A percentile compares a stretch with the other conserved stretches of the same genome.
Evolutionary conservation across 2,888 invertebrate genomes (phyloP).

Genomic region (Trisateles emortualis): DNA sequence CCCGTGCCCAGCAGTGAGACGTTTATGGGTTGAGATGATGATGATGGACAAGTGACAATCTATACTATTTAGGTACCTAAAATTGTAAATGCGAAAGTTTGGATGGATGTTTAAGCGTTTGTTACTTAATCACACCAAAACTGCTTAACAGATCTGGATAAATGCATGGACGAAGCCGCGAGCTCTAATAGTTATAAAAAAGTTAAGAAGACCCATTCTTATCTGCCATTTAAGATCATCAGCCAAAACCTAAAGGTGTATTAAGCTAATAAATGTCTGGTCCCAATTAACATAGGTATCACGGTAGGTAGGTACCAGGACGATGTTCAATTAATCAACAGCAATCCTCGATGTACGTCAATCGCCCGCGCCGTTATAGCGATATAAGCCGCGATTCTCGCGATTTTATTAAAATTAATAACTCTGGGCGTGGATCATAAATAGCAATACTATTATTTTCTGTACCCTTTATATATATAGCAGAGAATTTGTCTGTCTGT

Average conservation of each 20-base stretch:
- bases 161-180: no score
- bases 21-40: no score
- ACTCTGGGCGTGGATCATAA: constrained; percentile 35
- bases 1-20: no score
- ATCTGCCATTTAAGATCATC: no score
- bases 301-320: constrained; percentile 19
- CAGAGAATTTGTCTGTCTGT: background rate
- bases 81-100: no score
- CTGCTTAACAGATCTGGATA: no score
- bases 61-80: no score
- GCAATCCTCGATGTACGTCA: constrained; percentile 7
- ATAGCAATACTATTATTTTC: constrained; percentile 19
- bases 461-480: background rate
- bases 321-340: constrained; percentile 34
- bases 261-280: background rate
- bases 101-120: no score
- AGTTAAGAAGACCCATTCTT: no score
- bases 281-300: constrained; percentile 26
- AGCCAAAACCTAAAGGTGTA: background rate
- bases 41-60: no score
- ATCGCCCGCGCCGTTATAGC: constrained; percentile 12
- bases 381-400: constrained; percentile 18
- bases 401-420: constrained; percentile 58
- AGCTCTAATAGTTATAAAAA: no score
- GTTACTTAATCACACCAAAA: no score